These are phyloP conservation scores for Hoplodrina blanda DNA, from an alignment of 2,888 invertebrate species.

Conservation along the genomic window DNA sequence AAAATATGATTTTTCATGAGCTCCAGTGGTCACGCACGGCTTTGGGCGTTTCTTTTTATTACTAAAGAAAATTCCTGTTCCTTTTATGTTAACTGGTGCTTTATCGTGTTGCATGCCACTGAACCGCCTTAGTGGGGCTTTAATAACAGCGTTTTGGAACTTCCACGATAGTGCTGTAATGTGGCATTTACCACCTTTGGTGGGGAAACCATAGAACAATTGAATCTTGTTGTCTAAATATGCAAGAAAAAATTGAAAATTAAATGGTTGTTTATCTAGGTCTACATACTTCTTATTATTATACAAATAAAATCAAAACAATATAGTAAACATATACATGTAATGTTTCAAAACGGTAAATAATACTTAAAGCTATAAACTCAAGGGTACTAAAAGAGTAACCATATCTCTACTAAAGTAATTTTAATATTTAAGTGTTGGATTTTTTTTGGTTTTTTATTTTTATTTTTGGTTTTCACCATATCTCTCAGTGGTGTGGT, in stretches of 20 bases:
- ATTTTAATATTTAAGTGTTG: too few species aligned
- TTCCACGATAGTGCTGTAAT: slow-evolving; percentile 37
- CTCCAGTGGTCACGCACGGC: slow-evolving; percentile 82
- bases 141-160: slow-evolving; percentile 65
- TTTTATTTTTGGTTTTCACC: too few species aligned
- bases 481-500: too few species aligned
- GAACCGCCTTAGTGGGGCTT: slow-evolving; percentile 74
- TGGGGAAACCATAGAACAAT: slow-evolving; percentile 14
- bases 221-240: slow-evolving; percentile 17
- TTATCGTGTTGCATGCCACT: slow-evolving; percentile 86
- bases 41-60: slow-evolving; percentile 82
- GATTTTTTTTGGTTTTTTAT: too few species aligned
- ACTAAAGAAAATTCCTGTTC: slow-evolving; percentile 80
- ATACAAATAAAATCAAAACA: too few species aligned
- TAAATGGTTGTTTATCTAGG: not conserved
- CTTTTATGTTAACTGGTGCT: slow-evolving; percentile 85
- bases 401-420: too few species aligned
- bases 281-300: too few species aligned
- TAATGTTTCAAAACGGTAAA: too few species aligned
- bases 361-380: too few species aligned
- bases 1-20: slow-evolving; percentile 83
- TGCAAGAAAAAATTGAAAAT: not conserved
- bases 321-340: too few species aligned
- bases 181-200: slow-evolving; percentile 18
- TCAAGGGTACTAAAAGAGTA: too few species aligned